Evolutionary conservation across 2,113 vertebrate species (phyloP).

Genomic region (Chaetodon auriga): DNA sequence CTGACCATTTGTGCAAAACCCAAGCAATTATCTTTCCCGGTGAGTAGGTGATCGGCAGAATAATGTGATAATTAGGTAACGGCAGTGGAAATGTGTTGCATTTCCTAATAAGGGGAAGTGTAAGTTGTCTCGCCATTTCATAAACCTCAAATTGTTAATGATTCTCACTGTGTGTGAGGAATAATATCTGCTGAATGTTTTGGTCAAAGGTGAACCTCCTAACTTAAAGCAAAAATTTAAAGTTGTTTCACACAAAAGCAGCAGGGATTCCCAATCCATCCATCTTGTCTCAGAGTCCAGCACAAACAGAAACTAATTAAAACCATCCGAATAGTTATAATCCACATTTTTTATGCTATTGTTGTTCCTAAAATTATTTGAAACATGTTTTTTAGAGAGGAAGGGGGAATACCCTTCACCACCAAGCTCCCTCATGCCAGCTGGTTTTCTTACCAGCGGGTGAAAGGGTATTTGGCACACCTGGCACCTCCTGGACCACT

Average conservation of each 20-base stretch:
- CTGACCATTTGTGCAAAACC: conserved; percentile 2
- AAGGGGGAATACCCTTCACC: background rate
- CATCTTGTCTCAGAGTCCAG: background rate
- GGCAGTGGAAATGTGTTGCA: background rate
- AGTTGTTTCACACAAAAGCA: background rate
- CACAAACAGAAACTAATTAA: background rate
- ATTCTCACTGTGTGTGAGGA: background rate
- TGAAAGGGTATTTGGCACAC: conserved; percentile 44
- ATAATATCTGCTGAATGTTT: background rate
- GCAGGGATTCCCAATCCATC: background rate
- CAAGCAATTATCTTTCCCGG: conserved; percentile 34
- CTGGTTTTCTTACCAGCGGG: conserved; percentile 23
- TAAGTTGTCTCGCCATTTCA: background rate
- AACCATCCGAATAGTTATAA: background rate
- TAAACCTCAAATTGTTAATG: background rate
- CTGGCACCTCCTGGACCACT: conserved; percentile 15
- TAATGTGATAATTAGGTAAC: conserved; percentile 34
- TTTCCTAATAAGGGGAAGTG: background rate
- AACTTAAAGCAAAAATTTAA: background rate
- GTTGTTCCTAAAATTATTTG: background rate
- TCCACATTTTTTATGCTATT: background rate
- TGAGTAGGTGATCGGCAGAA: conserved; percentile 20
- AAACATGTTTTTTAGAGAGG: background rate
- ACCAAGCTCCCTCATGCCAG: background rate
- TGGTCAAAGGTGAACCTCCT: background rate